Base-by-base conservation (phyloP, 2,113 vertebrate genomes). In the Callorhinus ursinus region DNA sequence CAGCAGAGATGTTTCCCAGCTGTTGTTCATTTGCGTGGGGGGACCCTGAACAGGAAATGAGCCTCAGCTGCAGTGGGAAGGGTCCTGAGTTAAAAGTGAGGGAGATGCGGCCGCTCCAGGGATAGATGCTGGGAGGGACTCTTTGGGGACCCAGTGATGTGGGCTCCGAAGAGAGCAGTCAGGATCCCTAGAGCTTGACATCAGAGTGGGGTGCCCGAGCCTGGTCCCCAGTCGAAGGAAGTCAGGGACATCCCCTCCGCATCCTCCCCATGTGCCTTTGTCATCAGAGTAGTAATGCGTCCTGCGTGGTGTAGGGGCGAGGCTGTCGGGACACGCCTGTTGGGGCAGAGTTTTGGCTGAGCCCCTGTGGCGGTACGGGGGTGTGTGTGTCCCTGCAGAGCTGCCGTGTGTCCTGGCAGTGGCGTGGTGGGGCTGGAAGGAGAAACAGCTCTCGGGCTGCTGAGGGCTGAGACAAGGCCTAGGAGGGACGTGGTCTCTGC, bases 301-400 rank as follows among this genome's bases (percentile, higher is more conserved):
- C 65, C 85, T 51, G 10, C 1, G 4, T 4, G 10, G 16, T 2
- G 5, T 22, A 57, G 33, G 63, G 39, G 33, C 16, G 24, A 3
- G 0, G 14, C 42, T 0, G 5, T 4, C 2, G 2, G 63, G 19
- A 1, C 3, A 4, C 0, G 2, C 46, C 53, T 0, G 4, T 53
- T 0, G 24, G 39, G 31, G 36, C 24, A 79, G 28, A 36, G 13
- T n/a, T 46, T 46, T 51, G 76, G 61, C 53, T 0, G 5, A 28
- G 19, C 21, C 39, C 39, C 7, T 36, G 33, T 7, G 24, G 57
- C 11, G 31, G 46, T 31, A 3, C 3, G 72, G 71, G 69, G 39
- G 76, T 1, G 28, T 22, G 16, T 69, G 77, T 13, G 21, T 42
- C 46, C 0, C 49, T 8, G 11, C 10, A 11, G 46, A 0, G 2